A percentile compares a stretch with the other conserved stretches of the same genome.
Evolutionary conservation across 2,113 vertebrate genomes (phyloP).

Genomic region (Tenebrosternarchus preto): DNA sequence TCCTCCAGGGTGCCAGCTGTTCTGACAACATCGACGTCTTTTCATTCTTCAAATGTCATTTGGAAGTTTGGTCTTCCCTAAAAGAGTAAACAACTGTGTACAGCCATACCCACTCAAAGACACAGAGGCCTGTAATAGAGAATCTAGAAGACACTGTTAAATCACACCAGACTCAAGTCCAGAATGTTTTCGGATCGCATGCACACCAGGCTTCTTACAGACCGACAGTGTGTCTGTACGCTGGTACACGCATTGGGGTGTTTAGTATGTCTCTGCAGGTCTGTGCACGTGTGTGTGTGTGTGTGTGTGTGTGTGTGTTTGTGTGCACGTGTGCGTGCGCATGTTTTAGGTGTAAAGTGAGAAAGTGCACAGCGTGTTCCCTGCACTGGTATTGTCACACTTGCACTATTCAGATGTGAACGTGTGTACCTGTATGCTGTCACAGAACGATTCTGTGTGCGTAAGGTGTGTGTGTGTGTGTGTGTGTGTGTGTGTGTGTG

Average conservation of each 20-base stretch:
- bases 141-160: no score
- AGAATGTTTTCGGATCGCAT: no score
- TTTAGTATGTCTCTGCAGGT: slow-evolving; percentile 9
- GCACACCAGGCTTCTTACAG: no score
- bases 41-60: no score
- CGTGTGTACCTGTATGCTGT: slow-evolving; percentile 21
- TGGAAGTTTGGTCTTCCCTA: no score
- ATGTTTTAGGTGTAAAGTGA: not conserved
- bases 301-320: no score
- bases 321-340: slow-evolving; percentile 8
- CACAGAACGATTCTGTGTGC: not conserved
- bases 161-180: no score
- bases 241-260: not conserved
- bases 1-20: no score
- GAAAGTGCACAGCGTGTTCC: slow-evolving; percentile 26
- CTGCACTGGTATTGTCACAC: not conserved
- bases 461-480: slow-evolving; percentile 40
- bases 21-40: no score
- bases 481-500: slow-evolving; percentile 40
- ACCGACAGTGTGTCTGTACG: not conserved
- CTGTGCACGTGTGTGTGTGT: slow-evolving; percentile 28
- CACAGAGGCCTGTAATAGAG: no score
- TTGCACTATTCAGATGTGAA: not conserved
- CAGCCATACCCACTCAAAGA: no score
- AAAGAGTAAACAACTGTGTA: no score